A percentile compares a stretch with the other conserved stretches of the same genome.
Conservation (phyloP, 1,140 invertebrate species). For the Pachyrhynchus sulphureomaculatus region DNA sequence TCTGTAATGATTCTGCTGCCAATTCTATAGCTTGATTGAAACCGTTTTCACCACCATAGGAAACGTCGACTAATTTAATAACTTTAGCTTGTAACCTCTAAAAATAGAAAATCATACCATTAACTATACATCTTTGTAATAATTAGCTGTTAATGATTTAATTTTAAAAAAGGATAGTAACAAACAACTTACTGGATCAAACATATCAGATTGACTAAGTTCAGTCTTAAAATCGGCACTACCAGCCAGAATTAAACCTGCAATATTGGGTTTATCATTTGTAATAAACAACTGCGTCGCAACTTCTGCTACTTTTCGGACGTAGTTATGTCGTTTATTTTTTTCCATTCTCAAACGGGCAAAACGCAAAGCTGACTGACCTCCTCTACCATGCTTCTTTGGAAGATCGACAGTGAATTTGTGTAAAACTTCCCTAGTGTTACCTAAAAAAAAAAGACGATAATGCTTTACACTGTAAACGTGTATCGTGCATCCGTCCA, state of each 20-base stretch:
- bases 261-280: slow-evolving; percentile 96
- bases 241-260: slow-evolving; percentile 96
- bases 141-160: too few relatives aligned
- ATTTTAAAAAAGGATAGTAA: too few relatives aligned
- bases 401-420: slow-evolving; percentile 99
- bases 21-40: slow-evolving; percentile 99
- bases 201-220: slow-evolving; percentile 99
- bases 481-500: too few relatives aligned
- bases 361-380: slow-evolving; percentile 99
- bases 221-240: slow-evolving; percentile 99
- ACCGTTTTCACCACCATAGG: slow-evolving; percentile 99
- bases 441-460: slow-evolving; percentile 13
- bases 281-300: slow-evolving; percentile 96
- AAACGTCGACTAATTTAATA: slow-evolving; percentile 98
- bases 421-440: slow-evolving; percentile 88
- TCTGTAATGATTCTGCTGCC: slow-evolving; percentile 95
- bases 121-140: too few relatives aligned
- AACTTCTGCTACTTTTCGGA: slow-evolving; percentile 98
- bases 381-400: slow-evolving; percentile 99
- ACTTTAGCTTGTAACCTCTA: slow-evolving; percentile 95
- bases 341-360: slow-evolving; percentile 99
- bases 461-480: too few relatives aligned
- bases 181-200: slow-evolving; percentile 85
- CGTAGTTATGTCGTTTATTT: slow-evolving; percentile 93
- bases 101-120: slow-evolving; percentile 49